Evolutionary conservation across 2,888 invertebrate species (phyloP).

Genomic region (Amphimallon solstitiale): DNA sequence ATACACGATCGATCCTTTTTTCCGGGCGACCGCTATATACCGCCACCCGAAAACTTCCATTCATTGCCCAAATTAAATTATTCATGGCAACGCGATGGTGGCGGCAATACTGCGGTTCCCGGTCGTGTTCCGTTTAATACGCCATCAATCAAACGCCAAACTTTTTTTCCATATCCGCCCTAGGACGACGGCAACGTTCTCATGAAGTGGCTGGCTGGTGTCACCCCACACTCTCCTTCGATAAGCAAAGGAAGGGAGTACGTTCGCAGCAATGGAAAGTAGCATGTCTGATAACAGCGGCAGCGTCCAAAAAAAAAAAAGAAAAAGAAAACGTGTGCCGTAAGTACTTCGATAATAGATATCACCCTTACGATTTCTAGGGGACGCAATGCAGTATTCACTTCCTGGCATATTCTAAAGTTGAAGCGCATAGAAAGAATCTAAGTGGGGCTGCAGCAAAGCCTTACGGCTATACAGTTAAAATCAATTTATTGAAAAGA

Average conservation of each 20-base stretch:
- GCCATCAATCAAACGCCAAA: slow-evolving; percentile 34
- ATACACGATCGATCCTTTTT: too few species aligned
- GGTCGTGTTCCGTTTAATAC: slow-evolving; percentile 32
- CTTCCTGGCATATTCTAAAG: slow-evolving; percentile 1
- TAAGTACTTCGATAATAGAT: slow-evolving; percentile 53
- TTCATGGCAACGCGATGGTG: slow-evolving; percentile 24
- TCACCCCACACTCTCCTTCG: slow-evolving; percentile 6
- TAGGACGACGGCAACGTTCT: slow-evolving; percentile 12
- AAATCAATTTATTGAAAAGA: too few species aligned
- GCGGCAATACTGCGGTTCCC: slow-evolving; percentile 23
- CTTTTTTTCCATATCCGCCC: slow-evolving; percentile 32
- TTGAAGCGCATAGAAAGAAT: slow-evolving; percentile 3
- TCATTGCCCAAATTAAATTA: slow-evolving; percentile 31
- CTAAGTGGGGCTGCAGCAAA: too few species aligned
- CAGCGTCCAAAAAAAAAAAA: neutral
- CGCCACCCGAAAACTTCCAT: neutral
- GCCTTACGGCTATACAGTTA: neutral
- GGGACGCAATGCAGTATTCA: neutral
- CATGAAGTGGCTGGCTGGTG: slow-evolving; percentile 26
- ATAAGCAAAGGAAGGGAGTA: slow-evolving; percentile 9
- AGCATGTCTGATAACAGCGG: neutral
- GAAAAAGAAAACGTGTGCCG: slow-evolving; percentile 20
- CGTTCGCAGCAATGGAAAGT: neutral
- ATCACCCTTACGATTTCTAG: slow-evolving; percentile 41
- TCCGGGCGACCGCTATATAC: too few species aligned